Evolutionary conservation across 2,113 vertebrate genomes (phyloP), one percentile per base, ranked within the genome.

Genomic region (Mesitornis unicolor): DNA sequence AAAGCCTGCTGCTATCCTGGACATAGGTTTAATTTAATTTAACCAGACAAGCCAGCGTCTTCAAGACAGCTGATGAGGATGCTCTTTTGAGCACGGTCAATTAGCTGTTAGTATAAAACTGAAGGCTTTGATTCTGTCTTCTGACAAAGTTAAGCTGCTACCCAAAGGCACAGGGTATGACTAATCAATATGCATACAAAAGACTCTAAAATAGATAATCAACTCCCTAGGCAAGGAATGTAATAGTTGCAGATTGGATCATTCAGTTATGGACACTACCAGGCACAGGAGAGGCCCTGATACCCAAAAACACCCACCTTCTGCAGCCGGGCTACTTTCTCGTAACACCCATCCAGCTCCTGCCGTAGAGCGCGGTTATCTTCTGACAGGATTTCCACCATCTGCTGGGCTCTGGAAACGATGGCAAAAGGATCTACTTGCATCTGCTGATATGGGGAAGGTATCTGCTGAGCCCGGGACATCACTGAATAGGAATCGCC

Each of bases 271-370:
- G 45, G 59, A 33, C 4, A 4, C 38, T 16, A 40, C 7, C 17
- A 93, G 70, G 79, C 59, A 63, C 29, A 63, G 54, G 29, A 70
- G 22, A 73, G n/a, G 13, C 20, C 56, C 63, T 38, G 59, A 42
- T 20, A 83, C 8, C 51, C 56, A 51, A 56, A 56, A 25, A 5
- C 18, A 87, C 97, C 71, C 97, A 99, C 99, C 99, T 99, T 99
- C 79, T 99, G 99, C 69, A 99, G 95, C 92, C 99, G 99, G 12
- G 98, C 98, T 84, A 99, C 99, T 64, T 99, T 99, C 93, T 99
- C 99, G 0, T 99, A 99, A 90, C 98, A 99, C 38, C 98, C 98
- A 87, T 99, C 99, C 95, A 99, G 98, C 95, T 99, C 99, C 95
- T 99, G 99, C 8, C 99, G 98, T 4, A 99, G 96, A 85, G 99